These are phyloP conservation scores for Allophyes oxyacanthae DNA, from an alignment of 2,888 invertebrate species.

Conservation along the genomic window DNA sequence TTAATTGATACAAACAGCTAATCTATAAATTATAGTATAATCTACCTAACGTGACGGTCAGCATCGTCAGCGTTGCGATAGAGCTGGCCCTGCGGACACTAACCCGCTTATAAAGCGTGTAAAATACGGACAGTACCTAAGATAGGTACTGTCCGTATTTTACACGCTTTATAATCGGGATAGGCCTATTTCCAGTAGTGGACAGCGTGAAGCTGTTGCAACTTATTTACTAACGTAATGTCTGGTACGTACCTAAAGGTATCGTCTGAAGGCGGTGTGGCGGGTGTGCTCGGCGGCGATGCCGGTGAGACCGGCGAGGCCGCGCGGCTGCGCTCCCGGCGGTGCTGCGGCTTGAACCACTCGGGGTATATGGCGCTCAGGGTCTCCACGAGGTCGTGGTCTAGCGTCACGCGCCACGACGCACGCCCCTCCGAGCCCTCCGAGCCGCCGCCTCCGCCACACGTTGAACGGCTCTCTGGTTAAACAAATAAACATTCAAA, in stretches of 20 bases:
- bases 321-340: slow-evolving; percentile 80
- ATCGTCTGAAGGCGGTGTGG: slow-evolving; percentile 80
- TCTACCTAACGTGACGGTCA: too few species aligned
- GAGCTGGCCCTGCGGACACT: too few species aligned
- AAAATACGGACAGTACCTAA: too few species aligned
- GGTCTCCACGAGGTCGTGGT: slow-evolving; percentile 97
- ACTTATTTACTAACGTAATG: too few species aligned
- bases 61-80: too few species aligned
- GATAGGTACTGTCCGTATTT: too few species aligned
- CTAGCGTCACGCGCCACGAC: slow-evolving; percentile 97
- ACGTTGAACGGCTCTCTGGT: slow-evolving; percentile 93
- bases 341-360: slow-evolving; percentile 94
- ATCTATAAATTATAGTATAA: too few species aligned
- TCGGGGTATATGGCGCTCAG: slow-evolving; percentile 97
- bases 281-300: slow-evolving; percentile 75
- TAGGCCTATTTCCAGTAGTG: too few species aligned
- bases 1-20: too few species aligned
- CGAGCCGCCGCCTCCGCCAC: slow-evolving; percentile 93
- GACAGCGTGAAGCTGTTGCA: too few species aligned
- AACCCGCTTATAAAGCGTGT: too few species aligned
- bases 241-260: slow-evolving; percentile 74
- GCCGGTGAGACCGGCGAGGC: slow-evolving; percentile 77
- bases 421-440: slow-evolving; percentile 92
- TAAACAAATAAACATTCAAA: slow-evolving; percentile 58
- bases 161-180: too few species aligned